Conservation (phyloP, 1,140 invertebrate species). For the Protaetia brevitarsis region DNA sequence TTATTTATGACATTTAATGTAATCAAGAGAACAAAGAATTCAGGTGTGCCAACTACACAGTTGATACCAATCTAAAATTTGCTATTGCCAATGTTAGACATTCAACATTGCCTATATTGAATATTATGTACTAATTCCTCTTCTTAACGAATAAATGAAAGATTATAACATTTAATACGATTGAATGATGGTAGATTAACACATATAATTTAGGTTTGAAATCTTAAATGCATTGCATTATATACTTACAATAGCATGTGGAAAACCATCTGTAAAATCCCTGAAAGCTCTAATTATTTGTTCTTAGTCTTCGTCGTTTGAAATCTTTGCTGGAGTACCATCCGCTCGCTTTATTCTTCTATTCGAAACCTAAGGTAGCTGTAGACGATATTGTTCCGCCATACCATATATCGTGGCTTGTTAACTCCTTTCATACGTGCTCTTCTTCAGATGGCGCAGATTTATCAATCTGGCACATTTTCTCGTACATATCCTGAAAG, state of each 20-base stretch:
- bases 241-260: constrained; percentile 71
- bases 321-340: constrained; percentile 90
- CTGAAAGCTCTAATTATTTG: constrained; percentile 78
- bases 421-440: constrained; percentile 85
- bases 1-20: too few species aligned
- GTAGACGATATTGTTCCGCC: constrained; percentile 95
- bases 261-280: constrained; percentile 78
- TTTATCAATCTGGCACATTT: constrained; percentile 95
- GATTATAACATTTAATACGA: neutral
- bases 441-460: constrained; percentile 89
- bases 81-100: too few species aligned
- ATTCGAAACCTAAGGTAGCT: constrained; percentile 90
- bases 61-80: too few species aligned
- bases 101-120: too few species aligned
- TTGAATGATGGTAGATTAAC: neutral
- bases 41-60: too few species aligned
- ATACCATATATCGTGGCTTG: constrained; percentile 95
- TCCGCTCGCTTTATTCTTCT: constrained; percentile 87
- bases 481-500: constrained; percentile 92
- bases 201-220: too few species aligned
- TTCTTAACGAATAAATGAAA: too few species aligned
- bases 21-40: too few species aligned
- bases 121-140: too few species aligned
- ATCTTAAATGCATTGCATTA: too few species aligned
- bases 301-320: constrained; percentile 89